Evolutionary conservation across 1,140 invertebrate genomes (phyloP).

Genomic region (Megalopta genalis): DNA sequence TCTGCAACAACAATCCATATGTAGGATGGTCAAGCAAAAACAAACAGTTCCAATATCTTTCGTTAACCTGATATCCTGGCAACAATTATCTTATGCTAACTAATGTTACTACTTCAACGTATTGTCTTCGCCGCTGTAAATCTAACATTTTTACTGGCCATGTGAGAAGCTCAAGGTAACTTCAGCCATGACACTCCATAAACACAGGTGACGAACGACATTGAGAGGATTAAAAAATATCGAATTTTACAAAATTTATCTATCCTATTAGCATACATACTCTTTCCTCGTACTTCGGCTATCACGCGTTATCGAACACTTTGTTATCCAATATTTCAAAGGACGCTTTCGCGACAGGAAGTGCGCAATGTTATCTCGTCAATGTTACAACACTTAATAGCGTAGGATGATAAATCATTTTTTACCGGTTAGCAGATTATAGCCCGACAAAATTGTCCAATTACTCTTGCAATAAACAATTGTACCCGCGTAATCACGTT

Average conservation of each 20-base stretch:
- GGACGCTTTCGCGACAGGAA: not conserved
- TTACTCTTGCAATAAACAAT: not conserved
- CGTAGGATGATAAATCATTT: not conserved
- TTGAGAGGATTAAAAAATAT: not conserved
- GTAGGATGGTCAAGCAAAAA: not conserved
- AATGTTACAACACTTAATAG: not conserved
- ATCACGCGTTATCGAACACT: not conserved
- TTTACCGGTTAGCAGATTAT: not conserved
- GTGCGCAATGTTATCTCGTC: not conserved
- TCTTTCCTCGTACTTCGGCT: not conserved
- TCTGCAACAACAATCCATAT: not conserved
- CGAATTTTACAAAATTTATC: not conserved
- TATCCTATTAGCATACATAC: slow-evolving; percentile 1
- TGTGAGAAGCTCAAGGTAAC: not conserved
- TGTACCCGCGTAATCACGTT: not conserved
- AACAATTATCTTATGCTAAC: not conserved
- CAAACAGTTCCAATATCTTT: not conserved
- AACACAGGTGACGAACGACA: not conserved
- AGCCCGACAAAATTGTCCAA: not conserved
- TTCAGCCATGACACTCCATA: not conserved
- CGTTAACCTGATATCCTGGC: not conserved
- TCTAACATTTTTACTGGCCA: no score
- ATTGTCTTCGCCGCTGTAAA: no score
- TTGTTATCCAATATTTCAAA: not conserved
- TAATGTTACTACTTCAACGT: no score